phyloP scores from a whole-genome alignment of 1,140 invertebrate species.

The Rhynchophorus ferrugineus region DNA sequence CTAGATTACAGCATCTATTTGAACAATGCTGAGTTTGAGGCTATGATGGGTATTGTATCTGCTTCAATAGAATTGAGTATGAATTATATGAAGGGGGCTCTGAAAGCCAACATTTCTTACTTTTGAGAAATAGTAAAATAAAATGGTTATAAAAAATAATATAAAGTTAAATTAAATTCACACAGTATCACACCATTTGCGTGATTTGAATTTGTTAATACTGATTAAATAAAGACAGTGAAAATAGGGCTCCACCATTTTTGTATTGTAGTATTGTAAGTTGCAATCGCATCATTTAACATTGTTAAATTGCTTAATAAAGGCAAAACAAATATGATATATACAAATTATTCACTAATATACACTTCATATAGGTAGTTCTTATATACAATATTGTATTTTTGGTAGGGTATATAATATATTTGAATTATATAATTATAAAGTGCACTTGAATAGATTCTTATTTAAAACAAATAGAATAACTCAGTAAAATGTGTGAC shows the following conservation, averaged over 20 bases:
- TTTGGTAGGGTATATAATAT: constrained; percentile 10
- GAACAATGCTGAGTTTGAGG: no score
- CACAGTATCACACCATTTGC: no score
- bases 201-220: no score
- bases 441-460: constrained; percentile 10
- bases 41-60: no score
- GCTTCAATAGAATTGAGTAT: no score
- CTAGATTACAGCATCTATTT: no score
- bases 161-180: no score
- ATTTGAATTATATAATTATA: constrained; percentile 2
- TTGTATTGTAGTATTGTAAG: constrained; percentile 11
- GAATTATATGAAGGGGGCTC: no score
- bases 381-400: constrained; percentile 1
- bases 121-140: no score
- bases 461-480: constrained; percentile 1
- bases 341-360: constrained; percentile 3
- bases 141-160: no score
- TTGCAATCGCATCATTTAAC: constrained; percentile 11
- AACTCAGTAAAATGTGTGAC: background rate
- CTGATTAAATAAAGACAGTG: no score
- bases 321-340: constrained; percentile 2
- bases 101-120: no score
- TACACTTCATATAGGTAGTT: constrained; percentile 5
- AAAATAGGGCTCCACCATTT: background rate
- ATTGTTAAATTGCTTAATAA: constrained; percentile 3